phyloP scores from a whole-genome alignment of 2,888 invertebrate species.

The Didymodactylos carnosus region DNA sequence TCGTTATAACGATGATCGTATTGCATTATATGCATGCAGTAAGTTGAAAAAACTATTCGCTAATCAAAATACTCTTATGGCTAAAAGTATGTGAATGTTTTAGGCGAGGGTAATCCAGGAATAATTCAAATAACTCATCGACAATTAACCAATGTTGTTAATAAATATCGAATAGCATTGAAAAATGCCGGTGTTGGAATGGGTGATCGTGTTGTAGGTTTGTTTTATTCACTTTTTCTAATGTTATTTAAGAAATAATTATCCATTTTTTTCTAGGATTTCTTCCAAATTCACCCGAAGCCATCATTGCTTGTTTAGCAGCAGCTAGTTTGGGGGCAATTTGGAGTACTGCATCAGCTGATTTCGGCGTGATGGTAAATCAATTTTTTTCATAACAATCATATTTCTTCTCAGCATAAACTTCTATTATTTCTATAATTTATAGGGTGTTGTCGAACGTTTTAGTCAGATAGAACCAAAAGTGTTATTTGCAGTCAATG shows the following conservation, averaged over 20 bases:
- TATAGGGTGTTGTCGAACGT: slow-evolving; percentile 36
- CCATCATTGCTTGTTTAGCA: slow-evolving; percentile 39
- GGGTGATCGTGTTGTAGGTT: slow-evolving; percentile 38
- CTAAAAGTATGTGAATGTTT: not conserved
- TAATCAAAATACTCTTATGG: not conserved
- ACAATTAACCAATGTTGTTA: slow-evolving; percentile 31
- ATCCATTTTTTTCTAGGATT: slow-evolving; percentile 30
- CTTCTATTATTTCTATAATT: not conserved
- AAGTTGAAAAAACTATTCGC: slow-evolving; percentile 15
- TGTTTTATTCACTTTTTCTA: too few species aligned
- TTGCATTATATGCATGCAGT: slow-evolving; percentile 38
- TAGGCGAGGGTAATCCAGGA: slow-evolving; percentile 25
- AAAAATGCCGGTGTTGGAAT: slow-evolving; percentile 28
- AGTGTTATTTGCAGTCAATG: slow-evolving; percentile 39
- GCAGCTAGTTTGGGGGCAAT: slow-evolving; percentile 39
- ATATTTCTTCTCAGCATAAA: not conserved
- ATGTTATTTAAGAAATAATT: not conserved
- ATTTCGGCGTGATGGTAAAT: slow-evolving; percentile 39
- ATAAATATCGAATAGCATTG: slow-evolving; percentile 32
- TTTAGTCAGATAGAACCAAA: slow-evolving; percentile 40
- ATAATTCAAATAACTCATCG: slow-evolving; percentile 28
- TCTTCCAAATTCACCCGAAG: slow-evolving; percentile 38
- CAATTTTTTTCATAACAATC: not conserved
- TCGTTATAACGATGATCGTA: slow-evolving; percentile 32
- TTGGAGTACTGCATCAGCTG: slow-evolving; percentile 41